Evolutionary conservation across 2,113 vertebrate genomes (phyloP), one percentile per base, ranked within the genome.

Genomic region (Epinephelus cyanopodus): DNA sequence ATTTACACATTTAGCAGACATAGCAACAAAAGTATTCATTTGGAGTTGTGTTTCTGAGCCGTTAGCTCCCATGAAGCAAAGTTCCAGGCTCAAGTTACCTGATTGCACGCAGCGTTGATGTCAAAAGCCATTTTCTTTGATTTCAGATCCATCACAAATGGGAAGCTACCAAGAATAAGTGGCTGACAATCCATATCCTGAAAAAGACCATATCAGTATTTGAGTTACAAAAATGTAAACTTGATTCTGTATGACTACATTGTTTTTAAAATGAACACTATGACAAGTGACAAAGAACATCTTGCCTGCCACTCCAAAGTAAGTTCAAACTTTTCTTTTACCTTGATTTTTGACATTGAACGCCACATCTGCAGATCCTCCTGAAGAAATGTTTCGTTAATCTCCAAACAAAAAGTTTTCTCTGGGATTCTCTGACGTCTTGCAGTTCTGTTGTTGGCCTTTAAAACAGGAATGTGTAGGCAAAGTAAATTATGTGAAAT

Each of bases 131-230:
- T 1, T 52, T 68, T 85, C 87, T 93, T 94, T 27, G 86, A 64
- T n/a, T 76, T 53, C 58, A 93, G 72, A 72, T 92, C 82, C 92
- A 94, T 84, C 63, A 92, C 63, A 47, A 91, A 78, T 17, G 91
- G 80, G 17, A 87, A 93, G 29, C 70, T 29, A 58, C 79, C 85
- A 23, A 93, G 19, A 19, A 89, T 13, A n/a, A 82, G 57, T 27
- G 79, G 63, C 50, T 68, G 14, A 29, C 23, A 0, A 4, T 2
- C 0, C 5, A 14, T 2, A 18, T 8, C 11, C 90, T 90, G 21
- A 67, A 65, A 4, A 47, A 79, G 45, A 72, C 50, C 6, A 60
- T 2, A 58, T 48, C 21, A 29, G 19, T 33, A 1, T 17, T 68
- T 52, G 27, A 48, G 2, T n/a, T 21, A 33, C 14, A 39, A 25